Conservation (phyloP, 2,888 invertebrate genomes). For the Drosophila villosipedis region DNA sequence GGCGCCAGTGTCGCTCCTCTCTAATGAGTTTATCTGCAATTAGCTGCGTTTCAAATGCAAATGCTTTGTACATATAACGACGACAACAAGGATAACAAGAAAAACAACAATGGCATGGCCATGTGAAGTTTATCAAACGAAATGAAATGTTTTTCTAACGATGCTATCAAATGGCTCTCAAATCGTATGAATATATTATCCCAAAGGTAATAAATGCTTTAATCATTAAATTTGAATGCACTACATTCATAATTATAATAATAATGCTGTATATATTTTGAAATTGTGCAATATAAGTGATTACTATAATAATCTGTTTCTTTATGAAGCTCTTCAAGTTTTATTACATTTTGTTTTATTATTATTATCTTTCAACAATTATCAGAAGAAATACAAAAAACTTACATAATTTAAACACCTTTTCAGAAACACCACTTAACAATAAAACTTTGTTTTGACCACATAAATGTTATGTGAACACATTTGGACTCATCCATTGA, state of each 20-base stretch:
- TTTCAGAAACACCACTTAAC: conserved; percentile 10
- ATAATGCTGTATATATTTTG: neutral
- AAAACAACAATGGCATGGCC: conserved; percentile 23
- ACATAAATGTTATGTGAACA: conserved; percentile 24
- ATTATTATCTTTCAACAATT: neutral
- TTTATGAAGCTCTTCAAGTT: neutral
- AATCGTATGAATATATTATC: neutral
- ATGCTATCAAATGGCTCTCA: neutral
- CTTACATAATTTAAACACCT: conserved; percentile 13
- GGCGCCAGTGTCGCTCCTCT: conserved; percentile 44
- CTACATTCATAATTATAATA: neutral
- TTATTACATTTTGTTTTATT: neutral
- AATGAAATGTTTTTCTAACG: conserved; percentile 5
- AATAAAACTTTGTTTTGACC: conserved; percentile 2
- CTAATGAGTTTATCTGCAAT: conserved; percentile 77
- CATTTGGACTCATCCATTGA: conserved; percentile 1
- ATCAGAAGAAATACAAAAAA: neutral
- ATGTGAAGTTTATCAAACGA: conserved; percentile 35
- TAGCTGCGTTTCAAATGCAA: conserved; percentile 68
- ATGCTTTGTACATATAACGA: conserved; percentile 35
- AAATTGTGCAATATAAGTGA: neutral
- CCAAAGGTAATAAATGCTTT: neutral
- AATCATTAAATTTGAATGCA: neutral
- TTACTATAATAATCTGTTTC: neutral
- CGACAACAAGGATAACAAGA: conserved; percentile 7